These are phyloP conservation scores for Lampropteryx suffumata DNA, from an alignment of 2,888 invertebrate genomes.

Conservation along the genomic window DNA sequence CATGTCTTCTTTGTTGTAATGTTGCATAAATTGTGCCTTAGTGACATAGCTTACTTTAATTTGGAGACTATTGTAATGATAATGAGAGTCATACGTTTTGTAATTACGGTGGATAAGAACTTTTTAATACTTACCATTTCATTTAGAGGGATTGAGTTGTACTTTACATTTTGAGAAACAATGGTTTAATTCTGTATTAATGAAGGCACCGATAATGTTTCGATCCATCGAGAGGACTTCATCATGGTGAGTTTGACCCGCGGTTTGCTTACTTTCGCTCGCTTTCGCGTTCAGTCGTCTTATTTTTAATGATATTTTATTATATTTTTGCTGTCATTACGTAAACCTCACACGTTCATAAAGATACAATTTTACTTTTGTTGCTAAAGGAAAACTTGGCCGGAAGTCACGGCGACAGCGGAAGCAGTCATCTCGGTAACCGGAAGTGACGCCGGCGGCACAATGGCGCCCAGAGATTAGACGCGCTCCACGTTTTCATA, in stretches of 20 bases:
- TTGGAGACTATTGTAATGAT: background rate
- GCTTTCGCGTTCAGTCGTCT: no score
- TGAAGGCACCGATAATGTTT: no score
- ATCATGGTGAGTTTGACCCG: no score
- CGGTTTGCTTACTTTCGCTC: no score
- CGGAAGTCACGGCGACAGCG: slow-evolving; percentile 48
- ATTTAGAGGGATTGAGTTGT: no score
- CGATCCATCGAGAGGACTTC: no score
- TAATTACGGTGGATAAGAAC: background rate
- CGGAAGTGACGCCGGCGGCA: slow-evolving; percentile 56
- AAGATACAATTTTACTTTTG: background rate
- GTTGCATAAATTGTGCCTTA: slow-evolving; percentile 12
- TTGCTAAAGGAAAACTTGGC: slow-evolving; percentile 37
- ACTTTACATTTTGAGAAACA: no score
- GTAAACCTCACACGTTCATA: background rate
- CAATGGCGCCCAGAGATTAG: slow-evolving; percentile 50
- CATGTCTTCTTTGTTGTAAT: slow-evolving; percentile 13
- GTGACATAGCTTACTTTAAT: slow-evolving; percentile 3
- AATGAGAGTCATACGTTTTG: background rate
- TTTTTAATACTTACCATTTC: no score
- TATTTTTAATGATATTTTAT: no score
- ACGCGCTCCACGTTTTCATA: slow-evolving; percentile 33
- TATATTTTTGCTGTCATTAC: background rate
- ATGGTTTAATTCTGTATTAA: no score
- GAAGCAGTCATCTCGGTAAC: slow-evolving; percentile 48